These are phyloP conservation scores for Perdita meconis DNA, from an alignment of 2,888 invertebrate genomes.

Conservation along the genomic window DNA sequence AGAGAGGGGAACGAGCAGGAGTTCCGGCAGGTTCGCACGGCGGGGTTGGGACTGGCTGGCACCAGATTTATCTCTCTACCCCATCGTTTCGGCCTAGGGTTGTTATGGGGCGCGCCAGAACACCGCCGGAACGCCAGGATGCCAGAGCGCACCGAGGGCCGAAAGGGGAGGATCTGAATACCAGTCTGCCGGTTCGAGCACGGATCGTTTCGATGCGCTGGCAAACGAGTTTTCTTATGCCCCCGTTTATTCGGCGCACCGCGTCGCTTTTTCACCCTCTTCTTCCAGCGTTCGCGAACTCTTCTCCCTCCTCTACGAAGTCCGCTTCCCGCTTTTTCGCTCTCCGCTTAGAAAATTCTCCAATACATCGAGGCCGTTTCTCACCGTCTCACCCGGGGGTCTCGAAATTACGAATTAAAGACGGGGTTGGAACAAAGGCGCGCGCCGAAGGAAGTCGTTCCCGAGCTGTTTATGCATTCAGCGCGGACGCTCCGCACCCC, in stretches of 20 bases:
- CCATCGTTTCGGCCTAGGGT: constrained; percentile 72
- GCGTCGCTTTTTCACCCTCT: constrained; percentile 6
- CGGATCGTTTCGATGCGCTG: constrained; percentile 57
- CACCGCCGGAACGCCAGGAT: constrained; percentile 58
- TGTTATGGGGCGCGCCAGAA: constrained; percentile 68
- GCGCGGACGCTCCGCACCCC: background rate
- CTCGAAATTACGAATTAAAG: constrained; percentile 38
- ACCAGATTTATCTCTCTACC: constrained; percentile 73
- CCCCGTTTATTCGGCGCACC: constrained; percentile 6
- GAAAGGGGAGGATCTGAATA: constrained; percentile 26
- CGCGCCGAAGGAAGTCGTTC: constrained; percentile 38
- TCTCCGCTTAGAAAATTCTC: constrained; percentile 1
- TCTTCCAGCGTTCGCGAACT: background rate
- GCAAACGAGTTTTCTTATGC: constrained; percentile 63
- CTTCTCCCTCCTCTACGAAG: background rate
- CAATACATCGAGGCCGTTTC: background rate
- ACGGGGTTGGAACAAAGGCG: background rate
- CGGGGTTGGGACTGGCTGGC: constrained; percentile 63
- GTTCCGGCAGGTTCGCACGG: constrained; percentile 47
- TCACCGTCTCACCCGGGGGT: background rate
- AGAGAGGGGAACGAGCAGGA: constrained; percentile 39
- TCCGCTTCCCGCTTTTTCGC: background rate
- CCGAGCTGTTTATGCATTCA: constrained; percentile 28
- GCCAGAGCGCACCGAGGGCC: constrained; percentile 31
- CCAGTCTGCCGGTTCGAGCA: constrained; percentile 20